phyloP scores from a whole-genome alignment of 2,888 invertebrate genomes.

The Cephus rjabovi region DNA sequence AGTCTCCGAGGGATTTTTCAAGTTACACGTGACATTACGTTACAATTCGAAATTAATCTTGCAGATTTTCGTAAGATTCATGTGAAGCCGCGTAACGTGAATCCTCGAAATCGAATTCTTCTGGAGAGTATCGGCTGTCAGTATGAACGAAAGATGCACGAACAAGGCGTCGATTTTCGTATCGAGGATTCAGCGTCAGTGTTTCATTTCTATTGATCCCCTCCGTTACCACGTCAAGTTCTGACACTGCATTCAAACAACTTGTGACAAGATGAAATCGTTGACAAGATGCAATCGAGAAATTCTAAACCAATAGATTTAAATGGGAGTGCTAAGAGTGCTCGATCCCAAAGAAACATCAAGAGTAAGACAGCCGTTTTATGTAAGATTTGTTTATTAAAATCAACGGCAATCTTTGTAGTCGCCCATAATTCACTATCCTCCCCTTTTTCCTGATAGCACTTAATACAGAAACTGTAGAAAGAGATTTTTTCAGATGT shows the following conservation, averaged over 20 bases:
- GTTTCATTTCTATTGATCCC: conserved; percentile 42
- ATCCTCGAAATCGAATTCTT: conserved; percentile 51
- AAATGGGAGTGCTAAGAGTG: background rate
- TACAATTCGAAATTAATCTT: background rate
- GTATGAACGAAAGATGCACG: conserved; percentile 55
- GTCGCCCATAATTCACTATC: background rate
- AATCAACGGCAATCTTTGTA: background rate
- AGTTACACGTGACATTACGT: background rate
- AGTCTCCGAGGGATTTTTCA: conserved; percentile 25
- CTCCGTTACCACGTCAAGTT: too few relatives aligned
- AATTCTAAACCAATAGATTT: background rate
- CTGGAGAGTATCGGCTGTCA: conserved; percentile 57
- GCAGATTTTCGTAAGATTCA: conserved; percentile 58
- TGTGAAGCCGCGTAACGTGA: conserved; percentile 60
- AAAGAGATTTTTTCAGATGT: background rate
- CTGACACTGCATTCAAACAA: background rate
- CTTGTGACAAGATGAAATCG: background rate
- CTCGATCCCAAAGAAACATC: background rate
- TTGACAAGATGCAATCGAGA: background rate
- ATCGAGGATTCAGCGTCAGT: conserved; percentile 58
- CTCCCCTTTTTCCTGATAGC: background rate
- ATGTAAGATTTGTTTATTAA: background rate
- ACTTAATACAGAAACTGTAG: background rate
- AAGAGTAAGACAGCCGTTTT: background rate
- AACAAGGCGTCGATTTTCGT: conserved; percentile 60